Percentiles rank a stretch among this genome's conserved stretches.
phyloP scores from a whole-genome alignment of 2,113 vertebrate species.

The Petaurus breviceps region DNA sequence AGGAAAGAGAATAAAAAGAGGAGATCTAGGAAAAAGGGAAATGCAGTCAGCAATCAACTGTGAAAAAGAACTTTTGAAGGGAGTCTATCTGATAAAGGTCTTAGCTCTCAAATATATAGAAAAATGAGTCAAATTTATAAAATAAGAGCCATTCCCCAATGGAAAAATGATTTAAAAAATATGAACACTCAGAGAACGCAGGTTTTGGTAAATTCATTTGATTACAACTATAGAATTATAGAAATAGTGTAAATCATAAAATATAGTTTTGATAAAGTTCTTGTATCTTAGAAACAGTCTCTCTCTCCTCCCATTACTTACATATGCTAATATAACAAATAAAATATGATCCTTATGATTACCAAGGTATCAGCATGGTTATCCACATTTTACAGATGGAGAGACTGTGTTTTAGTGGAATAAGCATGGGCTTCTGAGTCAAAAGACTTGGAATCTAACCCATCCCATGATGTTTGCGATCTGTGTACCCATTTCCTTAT shows the following conservation, averaged over 20 bases:
- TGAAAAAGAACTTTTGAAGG: too few relatives aligned
- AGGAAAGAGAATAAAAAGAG: too few relatives aligned
- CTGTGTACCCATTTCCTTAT: background rate
- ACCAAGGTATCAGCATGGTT: background rate
- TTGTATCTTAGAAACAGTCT: background rate
- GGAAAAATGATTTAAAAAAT: too few relatives aligned
- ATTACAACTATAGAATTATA: background rate
- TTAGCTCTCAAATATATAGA: too few relatives aligned
- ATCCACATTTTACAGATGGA: background rate
- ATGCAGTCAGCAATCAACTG: too few relatives aligned
- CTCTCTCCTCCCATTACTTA: background rate
- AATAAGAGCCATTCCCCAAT: too few relatives aligned
- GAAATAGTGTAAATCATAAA: background rate
- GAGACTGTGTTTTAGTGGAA: background rate
- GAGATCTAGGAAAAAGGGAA: too few relatives aligned
- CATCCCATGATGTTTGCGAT: background rate
- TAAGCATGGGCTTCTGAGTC: background rate
- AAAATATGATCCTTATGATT: background rate
- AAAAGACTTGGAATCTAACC: background rate
- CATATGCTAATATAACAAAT: background rate
- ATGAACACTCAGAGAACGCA: background rate
- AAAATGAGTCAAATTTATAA: too few relatives aligned
- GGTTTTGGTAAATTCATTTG: background rate
- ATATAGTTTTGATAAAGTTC: background rate
- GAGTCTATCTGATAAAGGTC: too few relatives aligned